Base-by-base conservation (phyloP, 2,113 vertebrate species). In the Spermophilus dauricus region DNA sequence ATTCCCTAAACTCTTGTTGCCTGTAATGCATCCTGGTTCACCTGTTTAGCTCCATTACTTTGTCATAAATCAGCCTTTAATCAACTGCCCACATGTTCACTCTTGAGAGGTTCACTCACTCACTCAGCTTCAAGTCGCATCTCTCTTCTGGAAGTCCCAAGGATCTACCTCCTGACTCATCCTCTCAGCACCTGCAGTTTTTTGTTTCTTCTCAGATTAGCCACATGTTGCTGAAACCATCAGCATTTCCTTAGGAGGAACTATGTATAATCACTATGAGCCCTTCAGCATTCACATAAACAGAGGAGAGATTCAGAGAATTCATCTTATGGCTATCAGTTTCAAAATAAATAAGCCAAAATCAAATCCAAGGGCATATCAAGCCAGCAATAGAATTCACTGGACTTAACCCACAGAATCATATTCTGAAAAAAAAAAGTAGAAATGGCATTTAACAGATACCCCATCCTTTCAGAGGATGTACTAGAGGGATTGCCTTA, bases 271-370 rank as follows among this genome's bases (percentile, higher is more conserved):
- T 58, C 37, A 42, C 45, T 7, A 6, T 11, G n/a, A 28, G 73
- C 13, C 7, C 53, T 45, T 16, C 30, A 85, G 58, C 51, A 85
- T 34, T 73, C 61, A 61, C 45, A 56, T 5, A n/a, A 77, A 58
- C 58, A 42, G 6, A 94, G 65, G 88, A 75, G 24, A 22, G 8
- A 82, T 67, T 75, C 22, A 17, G 70, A 78, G 14, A 93, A 85
- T 53, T 75, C 9, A 17, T 75, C 94, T 87, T 58, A 87, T 51
- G 81, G 83, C 22, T 69, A 28, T 51, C 11, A 32, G 56, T 70
- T 87, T 90, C 42, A 86, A 94, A 94, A 84, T 37, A 92, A 90
- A 76, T 26, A 9, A 91, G 30, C 32, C n/a, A 82, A 93, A 92
- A 89, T 11, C 91, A 96, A 80, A 86, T 37, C 24, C 42, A 76